These are phyloP conservation scores for Cheirogaleus major DNA, from an alignment of 2,797 vertebrate species.

Conservation along the genomic window DNA sequence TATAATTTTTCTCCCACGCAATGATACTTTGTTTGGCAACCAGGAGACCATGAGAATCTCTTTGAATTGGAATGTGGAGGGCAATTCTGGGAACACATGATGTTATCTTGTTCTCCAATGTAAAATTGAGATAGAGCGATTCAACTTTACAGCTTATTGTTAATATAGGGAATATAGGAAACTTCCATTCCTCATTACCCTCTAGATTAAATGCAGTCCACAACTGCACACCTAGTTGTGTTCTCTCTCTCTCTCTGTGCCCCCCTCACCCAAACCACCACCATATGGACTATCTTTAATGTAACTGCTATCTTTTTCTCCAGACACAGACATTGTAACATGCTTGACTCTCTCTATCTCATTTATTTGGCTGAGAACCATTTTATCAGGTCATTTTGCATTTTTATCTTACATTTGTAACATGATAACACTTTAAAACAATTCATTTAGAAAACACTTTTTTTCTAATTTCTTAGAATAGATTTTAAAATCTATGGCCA, in stretches of 20 bases:
- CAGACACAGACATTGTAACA: background rate
- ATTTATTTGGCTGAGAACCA: conserved; percentile 1
- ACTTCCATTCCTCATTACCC: background rate
- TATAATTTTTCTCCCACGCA: background rate
- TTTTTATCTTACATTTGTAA: background rate
- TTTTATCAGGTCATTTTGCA: conserved; percentile 26
- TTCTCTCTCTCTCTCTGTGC: background rate
- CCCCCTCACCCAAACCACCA: background rate
- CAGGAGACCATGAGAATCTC: background rate
- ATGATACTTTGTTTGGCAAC: background rate
- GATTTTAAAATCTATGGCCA: conserved; percentile 15
- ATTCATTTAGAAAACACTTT: background rate
- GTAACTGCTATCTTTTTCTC: background rate
- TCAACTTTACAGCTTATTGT: background rate
- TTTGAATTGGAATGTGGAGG: background rate
- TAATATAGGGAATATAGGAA: background rate
- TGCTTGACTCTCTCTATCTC: background rate
- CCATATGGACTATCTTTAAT: background rate
- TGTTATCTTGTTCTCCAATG: background rate
- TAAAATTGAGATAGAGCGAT: background rate
- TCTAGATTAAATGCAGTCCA: background rate
- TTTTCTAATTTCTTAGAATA: conserved; percentile 8
- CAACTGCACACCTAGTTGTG: background rate
- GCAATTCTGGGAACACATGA: background rate
- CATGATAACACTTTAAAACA: conserved; percentile 10